These are phyloP conservation scores for Zaprionus tsacasi DNA, from an alignment of 1,140 invertebrate genomes.

Conservation along the genomic window DNA sequence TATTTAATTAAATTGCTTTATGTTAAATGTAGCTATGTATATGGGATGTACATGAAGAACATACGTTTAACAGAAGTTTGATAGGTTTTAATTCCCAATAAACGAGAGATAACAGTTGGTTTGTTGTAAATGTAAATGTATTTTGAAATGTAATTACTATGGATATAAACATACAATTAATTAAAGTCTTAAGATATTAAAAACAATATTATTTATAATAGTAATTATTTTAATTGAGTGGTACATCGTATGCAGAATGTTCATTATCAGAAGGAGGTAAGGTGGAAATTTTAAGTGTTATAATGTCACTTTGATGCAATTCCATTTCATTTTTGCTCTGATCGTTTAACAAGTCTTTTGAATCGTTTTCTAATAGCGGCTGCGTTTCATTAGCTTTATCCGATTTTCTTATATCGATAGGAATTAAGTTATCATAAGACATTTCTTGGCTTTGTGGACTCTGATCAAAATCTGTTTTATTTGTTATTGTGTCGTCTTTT, in stretches of 20 bases:
- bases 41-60: no score
- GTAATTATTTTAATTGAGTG: conserved; percentile 25
- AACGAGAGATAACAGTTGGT: neutral
- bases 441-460: neutral
- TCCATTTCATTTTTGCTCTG: neutral
- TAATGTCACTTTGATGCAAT: neutral
- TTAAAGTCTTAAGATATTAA: neutral
- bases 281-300: conserved; percentile 9
- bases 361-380: neutral
- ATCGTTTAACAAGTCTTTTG: neutral
- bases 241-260: conserved; percentile 37
- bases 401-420: neutral
- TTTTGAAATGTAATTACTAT: neutral
- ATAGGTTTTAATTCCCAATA: neutral
- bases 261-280: conserved; percentile 5
- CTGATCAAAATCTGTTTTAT: neutral
- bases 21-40: no score
- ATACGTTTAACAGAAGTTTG: no score
- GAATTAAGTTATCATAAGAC: neutral
- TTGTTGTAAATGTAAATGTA: neutral
- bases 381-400: neutral
- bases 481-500: neutral
- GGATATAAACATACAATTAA: neutral
- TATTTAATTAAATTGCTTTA: no score
- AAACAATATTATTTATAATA: neutral